Evolutionary conservation across 2,797 vertebrate genomes (phyloP), one percentile per base, ranked within the genome.

Genomic region (Lithobates pipiens): DNA sequence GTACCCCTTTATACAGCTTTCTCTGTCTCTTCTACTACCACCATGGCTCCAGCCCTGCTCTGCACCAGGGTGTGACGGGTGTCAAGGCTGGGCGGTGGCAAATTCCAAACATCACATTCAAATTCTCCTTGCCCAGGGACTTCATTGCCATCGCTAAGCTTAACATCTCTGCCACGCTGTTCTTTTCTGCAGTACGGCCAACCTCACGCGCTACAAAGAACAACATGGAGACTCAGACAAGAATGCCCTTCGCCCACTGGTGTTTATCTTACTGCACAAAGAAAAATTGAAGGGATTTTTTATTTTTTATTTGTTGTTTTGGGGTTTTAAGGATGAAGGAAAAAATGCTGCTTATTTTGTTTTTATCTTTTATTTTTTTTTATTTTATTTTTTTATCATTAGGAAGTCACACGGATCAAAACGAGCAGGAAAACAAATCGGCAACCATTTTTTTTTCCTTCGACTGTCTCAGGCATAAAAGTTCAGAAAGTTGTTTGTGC

Each of bases 11-110:
- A 11, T 71, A 69, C 36, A 54, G 54, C 69, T 34, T 76, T 68
- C 82, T 70, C 75, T 70, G 74, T 84, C 75, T 84, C 32, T 80
- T 79, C 76, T 79, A 69, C 76, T 65, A 36, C 76, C 61, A 69
- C 54, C 54, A 9, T 61, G 76, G 76, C 18, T 61, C 16, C 34
- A 10, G 25, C 11, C 21, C 10, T 78, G 77, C 42, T 57, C 10
- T 27, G 18, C 32, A 25, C 67, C 27, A 50, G 65, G 81, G 73
- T 82, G 73, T 71, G 79, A 77, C 73, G 32, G 57, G 9, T 61
- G 73, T 65, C 32, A 10, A 11, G 54, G 44, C 63, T 46, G 83
- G 83, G n/a, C 42, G 27, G 23, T 79, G n/a, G 36, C 39, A 57
- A 29, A n/a, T 71, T 57, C 36, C 44, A 67, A 25, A 42, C 39